phyloP scores from a whole-genome alignment of 2,888 invertebrate species.

The Syritta pipiens region DNA sequence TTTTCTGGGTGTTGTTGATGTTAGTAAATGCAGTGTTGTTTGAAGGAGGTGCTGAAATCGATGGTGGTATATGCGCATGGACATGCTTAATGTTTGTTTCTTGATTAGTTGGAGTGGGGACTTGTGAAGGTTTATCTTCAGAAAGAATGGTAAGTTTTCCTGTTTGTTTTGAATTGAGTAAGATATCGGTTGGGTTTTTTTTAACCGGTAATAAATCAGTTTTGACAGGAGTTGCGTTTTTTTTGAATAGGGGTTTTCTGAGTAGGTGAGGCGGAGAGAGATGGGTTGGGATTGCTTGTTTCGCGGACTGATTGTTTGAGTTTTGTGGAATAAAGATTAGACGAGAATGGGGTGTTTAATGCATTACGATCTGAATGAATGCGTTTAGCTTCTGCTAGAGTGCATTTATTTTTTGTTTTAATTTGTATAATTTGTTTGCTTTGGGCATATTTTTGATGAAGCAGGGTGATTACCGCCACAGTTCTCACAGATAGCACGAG shows the following conservation, averaged over 20 bases:
- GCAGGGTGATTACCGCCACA: slow-evolving; percentile 22
- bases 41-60: too few relatives aligned
- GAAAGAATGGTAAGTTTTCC: too few relatives aligned
- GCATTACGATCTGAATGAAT: slow-evolving; percentile 8
- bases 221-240: background rate
- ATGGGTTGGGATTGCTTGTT: background rate
- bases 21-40: too few relatives aligned
- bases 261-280: background rate
- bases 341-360: background rate
- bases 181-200: too few relatives aligned
- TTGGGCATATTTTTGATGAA: slow-evolving; percentile 10
- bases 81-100: too few relatives aligned
- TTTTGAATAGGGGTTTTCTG: background rate
- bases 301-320: background rate
- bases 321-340: slow-evolving; percentile 12
- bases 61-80: too few relatives aligned
- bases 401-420: slow-evolving; percentile 29
- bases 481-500: slow-evolving; percentile 8
- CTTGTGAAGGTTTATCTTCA: too few relatives aligned
- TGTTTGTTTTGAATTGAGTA: too few relatives aligned
- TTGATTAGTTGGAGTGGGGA: too few relatives aligned
- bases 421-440: slow-evolving; percentile 10
- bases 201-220: background rate
- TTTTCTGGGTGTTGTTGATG: background rate
- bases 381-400: slow-evolving; percentile 17